A percentile compares a stretch with the other conserved stretches of the same genome.
phyloP scores from a whole-genome alignment of 2,113 vertebrate species.

The Pyrgilauda ruficollis region DNA sequence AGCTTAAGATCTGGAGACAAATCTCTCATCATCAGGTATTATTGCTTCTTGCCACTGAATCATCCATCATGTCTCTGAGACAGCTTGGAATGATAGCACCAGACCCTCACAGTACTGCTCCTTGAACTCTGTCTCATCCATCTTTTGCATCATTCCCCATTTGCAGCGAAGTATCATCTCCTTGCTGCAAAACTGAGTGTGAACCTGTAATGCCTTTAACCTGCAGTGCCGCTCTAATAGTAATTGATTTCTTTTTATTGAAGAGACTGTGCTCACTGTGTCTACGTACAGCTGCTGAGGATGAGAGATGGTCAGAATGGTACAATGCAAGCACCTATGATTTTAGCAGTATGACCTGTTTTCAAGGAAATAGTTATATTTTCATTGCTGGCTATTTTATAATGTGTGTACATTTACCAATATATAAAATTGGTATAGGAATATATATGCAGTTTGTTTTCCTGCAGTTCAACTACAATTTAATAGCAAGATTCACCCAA shows the following conservation, averaged over 20 bases:
- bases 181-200: conserved; percentile 62
- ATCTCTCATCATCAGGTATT: conserved; percentile 75
- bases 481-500: conserved; percentile 5
- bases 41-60: conserved; percentile 72
- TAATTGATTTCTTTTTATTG: conserved; percentile 76
- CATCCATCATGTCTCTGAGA: conserved; percentile 77
- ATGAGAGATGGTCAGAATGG: neutral
- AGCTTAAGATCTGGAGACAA: conserved; percentile 57
- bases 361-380: neutral
- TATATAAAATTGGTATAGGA: neutral
- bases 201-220: conserved; percentile 73
- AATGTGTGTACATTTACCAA: neutral
- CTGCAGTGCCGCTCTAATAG: conserved; percentile 63
- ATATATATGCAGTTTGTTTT: neutral
- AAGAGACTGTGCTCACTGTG: conserved; percentile 14
- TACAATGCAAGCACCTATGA: neutral
- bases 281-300: neutral
- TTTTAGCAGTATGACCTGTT: neutral
- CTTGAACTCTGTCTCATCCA: conserved; percentile 82
- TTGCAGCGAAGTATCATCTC: conserved; percentile 59
- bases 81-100: conserved; percentile 72
- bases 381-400: neutral
- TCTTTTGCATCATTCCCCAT: conserved; percentile 75
- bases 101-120: conserved; percentile 77
- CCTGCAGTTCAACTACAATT: neutral